Conservation (phyloP, 1,140 invertebrate genomes). For the Leptinotarsa undecemlineata region DNA sequence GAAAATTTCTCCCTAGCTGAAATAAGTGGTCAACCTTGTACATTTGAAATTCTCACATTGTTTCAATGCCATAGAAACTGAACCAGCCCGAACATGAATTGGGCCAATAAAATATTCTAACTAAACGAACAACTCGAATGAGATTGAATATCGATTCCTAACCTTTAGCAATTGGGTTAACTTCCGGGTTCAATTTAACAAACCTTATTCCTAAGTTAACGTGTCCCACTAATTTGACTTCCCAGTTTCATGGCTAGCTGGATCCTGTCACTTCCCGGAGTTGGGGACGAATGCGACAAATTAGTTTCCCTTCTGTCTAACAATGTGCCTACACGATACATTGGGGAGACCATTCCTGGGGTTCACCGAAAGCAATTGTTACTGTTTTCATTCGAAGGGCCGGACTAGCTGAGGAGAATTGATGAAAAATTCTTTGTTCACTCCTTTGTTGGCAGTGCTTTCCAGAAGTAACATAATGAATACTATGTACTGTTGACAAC, state of each 20-base stretch:
- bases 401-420: background rate
- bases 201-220: constrained; percentile 20
- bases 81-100: no score
- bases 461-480: no score
- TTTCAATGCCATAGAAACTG: no score
- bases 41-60: no score
- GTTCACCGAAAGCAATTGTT: background rate
- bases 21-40: no score
- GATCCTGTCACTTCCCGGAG: constrained; percentile 20
- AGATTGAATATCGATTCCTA: background rate
- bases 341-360: constrained; percentile 4
- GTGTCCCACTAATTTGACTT: constrained; percentile 24
- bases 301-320: constrained; percentile 16
- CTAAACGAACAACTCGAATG: background rate
- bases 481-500: no score
- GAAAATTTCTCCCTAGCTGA: no score
- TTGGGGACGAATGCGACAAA: constrained; percentile 21
- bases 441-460: no score
- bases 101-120: background rate
- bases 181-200: constrained; percentile 19
- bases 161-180: constrained; percentile 13
- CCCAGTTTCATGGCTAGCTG: constrained; percentile 11
- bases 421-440: no score
- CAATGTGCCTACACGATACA: constrained; percentile 16
- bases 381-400: background rate